Percentiles rank a stretch among this genome's conserved stretches.
Conservation (phyloP, 2,113 vertebrate genomes). For the Pantherophis guttatus region DNA sequence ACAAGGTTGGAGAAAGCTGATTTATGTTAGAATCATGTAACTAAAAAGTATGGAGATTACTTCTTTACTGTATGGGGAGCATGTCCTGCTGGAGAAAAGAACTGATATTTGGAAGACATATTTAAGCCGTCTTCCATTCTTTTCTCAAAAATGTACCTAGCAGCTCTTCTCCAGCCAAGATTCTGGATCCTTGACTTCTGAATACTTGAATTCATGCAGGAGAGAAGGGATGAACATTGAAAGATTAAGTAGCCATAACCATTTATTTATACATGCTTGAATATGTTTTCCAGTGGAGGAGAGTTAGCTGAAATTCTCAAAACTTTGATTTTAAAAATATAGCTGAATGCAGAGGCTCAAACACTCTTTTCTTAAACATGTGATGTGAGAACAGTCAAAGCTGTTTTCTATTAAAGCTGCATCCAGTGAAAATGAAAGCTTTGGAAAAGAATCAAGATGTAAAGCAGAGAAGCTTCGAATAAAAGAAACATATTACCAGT, state of each 20-base stretch:
- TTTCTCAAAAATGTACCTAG: background rate
- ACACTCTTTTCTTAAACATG: background rate
- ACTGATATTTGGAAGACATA: background rate
- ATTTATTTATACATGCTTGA: background rate
- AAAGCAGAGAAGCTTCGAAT: slow-evolving; percentile 6
- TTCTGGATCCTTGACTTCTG: background rate
- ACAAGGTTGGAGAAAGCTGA: background rate
- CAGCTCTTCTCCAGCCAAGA: background rate
- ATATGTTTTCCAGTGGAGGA: background rate
- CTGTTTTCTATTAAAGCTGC: background rate
- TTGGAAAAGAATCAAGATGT: background rate
- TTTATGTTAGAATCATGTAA: background rate
- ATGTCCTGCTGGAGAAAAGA: background rate
- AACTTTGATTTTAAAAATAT: background rate
- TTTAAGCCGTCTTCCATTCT: background rate
- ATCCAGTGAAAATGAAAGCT: background rate
- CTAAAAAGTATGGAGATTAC: background rate
- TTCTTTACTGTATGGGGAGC: background rate
- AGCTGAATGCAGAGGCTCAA: background rate
- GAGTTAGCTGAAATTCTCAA: background rate
- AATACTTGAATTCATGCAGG: background rate
- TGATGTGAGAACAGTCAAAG: background rate
- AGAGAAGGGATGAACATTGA: background rate
- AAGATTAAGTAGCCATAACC: background rate
- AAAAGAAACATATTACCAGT: background rate